Conservation (phyloP, 1,140 invertebrate genomes). For the Dysdera silvatica region DNA sequence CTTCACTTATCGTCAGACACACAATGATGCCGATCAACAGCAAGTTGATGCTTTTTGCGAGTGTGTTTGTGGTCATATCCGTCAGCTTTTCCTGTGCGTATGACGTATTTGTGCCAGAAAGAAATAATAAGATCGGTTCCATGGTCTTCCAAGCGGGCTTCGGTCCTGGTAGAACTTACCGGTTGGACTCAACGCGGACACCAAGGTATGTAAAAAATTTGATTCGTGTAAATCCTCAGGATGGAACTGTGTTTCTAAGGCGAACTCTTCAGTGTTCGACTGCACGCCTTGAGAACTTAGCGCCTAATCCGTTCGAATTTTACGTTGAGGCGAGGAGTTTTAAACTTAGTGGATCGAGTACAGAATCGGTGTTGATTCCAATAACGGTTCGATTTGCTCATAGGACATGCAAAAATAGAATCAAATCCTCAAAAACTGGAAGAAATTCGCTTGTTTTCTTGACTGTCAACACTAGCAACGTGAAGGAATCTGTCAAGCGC, state of each 20-base stretch:
- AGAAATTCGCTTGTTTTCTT: slow-evolving; percentile 10
- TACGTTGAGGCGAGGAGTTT: slow-evolving; percentile 66
- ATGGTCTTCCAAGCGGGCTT: slow-evolving; percentile 35
- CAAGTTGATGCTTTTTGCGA: no score
- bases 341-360: slow-evolving; percentile 47
- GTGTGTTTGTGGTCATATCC: no score
- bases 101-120: slow-evolving; percentile 17
- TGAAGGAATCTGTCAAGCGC: slow-evolving; percentile 19
- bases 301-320: slow-evolving; percentile 72
- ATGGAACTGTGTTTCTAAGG: slow-evolving; percentile 63
- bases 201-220: slow-evolving; percentile 70
- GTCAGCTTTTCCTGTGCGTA: no score
- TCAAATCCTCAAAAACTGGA: background rate
- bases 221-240: slow-evolving; percentile 62
- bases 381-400: slow-evolving; percentile 68
- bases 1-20: no score
- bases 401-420: slow-evolving; percentile 50
- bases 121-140: slow-evolving; percentile 29
- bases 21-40: no score
- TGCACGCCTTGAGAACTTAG: slow-evolving; percentile 50
- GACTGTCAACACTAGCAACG: slow-evolving; percentile 18
- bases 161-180: slow-evolving; percentile 48
- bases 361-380: slow-evolving; percentile 64
- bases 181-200: slow-evolving; percentile 65
- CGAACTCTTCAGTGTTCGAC: slow-evolving; percentile 66